Conservation (phyloP, 2,888 invertebrate species). For the Strigamia maritima region DNA sequence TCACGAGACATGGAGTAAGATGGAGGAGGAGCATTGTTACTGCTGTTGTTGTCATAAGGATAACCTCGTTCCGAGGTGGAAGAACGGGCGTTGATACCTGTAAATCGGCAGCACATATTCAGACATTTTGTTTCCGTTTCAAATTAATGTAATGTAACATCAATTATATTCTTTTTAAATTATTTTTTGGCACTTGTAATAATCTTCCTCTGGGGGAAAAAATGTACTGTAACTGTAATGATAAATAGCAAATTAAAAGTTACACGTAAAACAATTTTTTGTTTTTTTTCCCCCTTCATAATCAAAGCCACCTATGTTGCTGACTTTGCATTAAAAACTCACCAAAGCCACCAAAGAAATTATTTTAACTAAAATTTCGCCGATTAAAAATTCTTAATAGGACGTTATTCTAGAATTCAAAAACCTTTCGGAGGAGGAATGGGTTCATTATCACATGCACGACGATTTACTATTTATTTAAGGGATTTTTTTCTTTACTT, state of each 20-base stretch:
- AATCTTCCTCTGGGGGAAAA: constrained; percentile 16
- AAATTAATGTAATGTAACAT: not conserved
- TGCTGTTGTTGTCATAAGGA: constrained; percentile 30
- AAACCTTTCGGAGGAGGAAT: not conserved
- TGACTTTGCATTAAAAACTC: not conserved
- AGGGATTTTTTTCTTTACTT: not conserved
- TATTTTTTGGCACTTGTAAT: not conserved
- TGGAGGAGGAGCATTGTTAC: constrained; percentile 34
- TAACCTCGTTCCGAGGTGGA: constrained; percentile 32
- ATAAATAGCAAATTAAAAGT: not conserved
- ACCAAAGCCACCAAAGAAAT: not conserved
- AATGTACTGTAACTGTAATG: constrained; percentile 8
- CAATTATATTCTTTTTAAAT: not conserved
- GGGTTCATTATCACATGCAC: not conserved
- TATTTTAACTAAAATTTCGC: not conserved
- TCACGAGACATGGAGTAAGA: constrained; percentile 31
- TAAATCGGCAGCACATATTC: constrained; percentile 25
- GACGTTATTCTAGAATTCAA: not conserved
- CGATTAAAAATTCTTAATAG: not conserved
- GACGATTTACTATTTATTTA: not conserved
- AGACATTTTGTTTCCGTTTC: constrained; percentile 16
- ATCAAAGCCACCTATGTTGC: not conserved
- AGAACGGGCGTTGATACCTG: constrained; percentile 28
- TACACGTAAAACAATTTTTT: not conserved
- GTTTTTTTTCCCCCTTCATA: not conserved